Base-by-base conservation (phyloP, 2,888 invertebrate species). In the Pachliopta kotzebuea region DNA sequence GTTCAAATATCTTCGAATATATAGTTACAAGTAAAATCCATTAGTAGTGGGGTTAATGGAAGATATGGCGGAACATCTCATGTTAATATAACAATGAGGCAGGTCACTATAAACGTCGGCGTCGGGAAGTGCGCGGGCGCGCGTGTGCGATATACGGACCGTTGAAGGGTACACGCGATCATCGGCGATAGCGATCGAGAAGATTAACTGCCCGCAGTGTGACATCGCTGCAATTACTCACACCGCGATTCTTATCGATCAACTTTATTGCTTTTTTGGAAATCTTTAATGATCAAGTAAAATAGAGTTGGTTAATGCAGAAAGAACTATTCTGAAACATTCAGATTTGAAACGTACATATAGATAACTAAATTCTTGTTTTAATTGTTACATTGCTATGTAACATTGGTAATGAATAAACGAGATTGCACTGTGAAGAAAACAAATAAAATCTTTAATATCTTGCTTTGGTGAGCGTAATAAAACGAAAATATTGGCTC, bases 221-320 rank as follows among this genome's bases (percentile, higher is more conserved):
- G 83, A 84, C 86, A 86, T 76, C 77, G 78, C 85, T 83, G 87
- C 88, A 88, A 89, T 89, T 89, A 79, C 79, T 84, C 82, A 84
- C 81, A 84, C 79, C 77, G 80, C 78, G 84, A 86, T 80, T 75
- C 76, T 84, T 86, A 86, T 83, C 81, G 72, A 76, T 75, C 79
- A 78, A 80, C 81, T 83, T 82, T 81, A 79, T 80, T 77, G 74
- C 64, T 64, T 70, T 62, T 62, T 62, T 59, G 57, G 50, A 56
- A 63, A 60, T 37, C 58, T 58, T 66, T 68, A 69, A 65, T 59
- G 57, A 66, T 55, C 60, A 21, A 37, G n/a, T 54, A 26, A 21
- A 53, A 56, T 61, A 31, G 49, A 55, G 56, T 24, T 50, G 21
- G 24, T 60, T n/a, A 18, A 55, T 26, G n/a, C 24, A 56, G 23